Evolutionary conservation across 2,888 invertebrate genomes (phyloP), one percentile per base, ranked within the genome.

Genomic region (Xanthia togata): DNA sequence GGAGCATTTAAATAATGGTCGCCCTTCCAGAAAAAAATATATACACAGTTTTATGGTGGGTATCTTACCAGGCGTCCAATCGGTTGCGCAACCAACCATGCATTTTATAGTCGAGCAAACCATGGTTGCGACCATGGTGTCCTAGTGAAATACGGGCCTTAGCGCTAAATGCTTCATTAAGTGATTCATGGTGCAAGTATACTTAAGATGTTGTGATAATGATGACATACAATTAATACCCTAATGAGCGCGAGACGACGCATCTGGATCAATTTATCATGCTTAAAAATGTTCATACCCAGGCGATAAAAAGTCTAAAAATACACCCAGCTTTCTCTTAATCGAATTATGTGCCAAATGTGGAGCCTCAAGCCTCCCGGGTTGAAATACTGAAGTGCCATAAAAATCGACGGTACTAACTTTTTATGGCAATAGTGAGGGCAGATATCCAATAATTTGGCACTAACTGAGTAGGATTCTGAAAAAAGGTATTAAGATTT

Each of bases 381-480:
- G 38, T 59, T 68, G 55, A 76, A 78, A 82, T 71, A 68, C 44
- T 60, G n/a, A 6, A 63, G 62, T 41, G 71, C 55, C 50, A 73
- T 85, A 85, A 85, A 86, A 75, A 81, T 64, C 63, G 47, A 38
- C 26, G 72, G 47, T 75, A 75, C 55, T 85, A 69, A 73, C 47
- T 63, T 78, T 81, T 86, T 79, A 86, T 74, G 62, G 14, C 65
- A 60, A 85, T 76, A 79, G 81, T 75, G 69, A 73, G 64, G 78
- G 74, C 44, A 76, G 75, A 75, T 80, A 79, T 76, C 70, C 47
- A 82, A 83, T 87, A 83, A 82, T 68, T 84, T 76, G 26, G n/a
- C n/a, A 35, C 72, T 80, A 76, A 80, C 78, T 75, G 70, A 73
- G 73, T 63, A 50, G 70, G 82, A 64, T 79, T 70, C 69, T 50